Base-by-base conservation (phyloP, 53 echinoderm and acorn worm genomes). In the Stichopus horrens region DNA sequence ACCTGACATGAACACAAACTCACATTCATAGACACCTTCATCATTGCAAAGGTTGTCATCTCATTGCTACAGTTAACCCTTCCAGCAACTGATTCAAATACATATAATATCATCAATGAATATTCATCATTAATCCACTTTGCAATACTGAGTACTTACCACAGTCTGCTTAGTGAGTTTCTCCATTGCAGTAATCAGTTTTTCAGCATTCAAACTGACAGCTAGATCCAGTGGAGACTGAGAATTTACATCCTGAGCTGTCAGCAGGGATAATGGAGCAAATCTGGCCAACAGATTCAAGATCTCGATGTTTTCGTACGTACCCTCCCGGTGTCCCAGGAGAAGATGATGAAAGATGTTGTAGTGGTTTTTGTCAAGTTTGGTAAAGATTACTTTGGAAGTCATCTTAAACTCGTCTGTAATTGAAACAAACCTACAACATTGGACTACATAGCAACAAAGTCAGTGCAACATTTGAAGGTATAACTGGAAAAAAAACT, bases 161-260 rank as follows among this genome's bases (percentile, higher is more conserved):
- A 84, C 65, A 23, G 52, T 57, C 16, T 84, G 21, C 7, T 84
- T 84, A 7, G 74, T 85, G 18, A 95, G 74, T 78, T 79, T 86
- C 90, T 94, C 95, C 68, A 98, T 58, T 14, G 88, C 91, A 22
- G 63, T 66, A 4, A 94, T 92, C 94, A 98, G 93, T 68, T 81
- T 89, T 5, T 88, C 51, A 7, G 98, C 95, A 52, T 93, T 73
- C 4, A 89, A 86, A 54, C 91, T 90, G 58, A 93, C 37, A 73
- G 94, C 92, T 58, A 91, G 88, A 56, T 95, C 94, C 77, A 98
- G 76, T 4, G 97, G 95, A 53, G 93, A 92, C 75, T 93, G 92
- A 9, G 95, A 95, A 13, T 88, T 90, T 23, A 55, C 75, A 73
- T 98, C 95, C 55, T 88, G 83, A 7, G 74, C 11, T 16, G 89